phyloP scores from a whole-genome alignment of 2,888 invertebrate genomes.

The Drosophila prolongata region DNA sequence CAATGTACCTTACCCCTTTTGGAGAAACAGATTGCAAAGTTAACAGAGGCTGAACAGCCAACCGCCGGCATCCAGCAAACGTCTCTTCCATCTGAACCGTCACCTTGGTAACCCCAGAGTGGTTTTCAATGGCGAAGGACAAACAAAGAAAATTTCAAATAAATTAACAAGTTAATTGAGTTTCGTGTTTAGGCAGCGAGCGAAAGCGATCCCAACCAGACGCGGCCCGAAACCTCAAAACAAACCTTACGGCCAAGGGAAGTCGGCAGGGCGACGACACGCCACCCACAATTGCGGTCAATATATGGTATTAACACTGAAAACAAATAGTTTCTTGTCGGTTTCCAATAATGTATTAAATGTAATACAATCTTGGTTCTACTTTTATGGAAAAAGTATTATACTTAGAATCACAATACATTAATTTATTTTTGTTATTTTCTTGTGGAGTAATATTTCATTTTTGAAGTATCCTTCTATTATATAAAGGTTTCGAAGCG shows the following conservation, averaged over 20 bases:
- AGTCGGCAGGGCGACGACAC: not conserved
- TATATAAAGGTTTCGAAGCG: no score
- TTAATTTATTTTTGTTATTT: no score
- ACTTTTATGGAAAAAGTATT: no score
- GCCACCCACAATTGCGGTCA: constrained; percentile 1
- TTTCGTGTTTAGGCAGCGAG: constrained; percentile 59
- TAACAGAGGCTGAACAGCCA: not conserved
- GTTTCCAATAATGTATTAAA: no score
- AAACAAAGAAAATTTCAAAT: constrained; percentile 77
- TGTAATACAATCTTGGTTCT: no score
- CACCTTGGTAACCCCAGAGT: constrained; percentile 20
- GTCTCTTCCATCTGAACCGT: constrained; percentile 5
- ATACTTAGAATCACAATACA: no score
- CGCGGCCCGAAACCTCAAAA: constrained; percentile 6
- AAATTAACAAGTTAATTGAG: constrained; percentile 79
- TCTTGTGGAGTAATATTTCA: no score
- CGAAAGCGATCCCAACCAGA: constrained; percentile 27
- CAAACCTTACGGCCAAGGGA: constrained; percentile 18
- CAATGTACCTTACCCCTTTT: not conserved
- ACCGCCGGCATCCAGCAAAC: not conserved
- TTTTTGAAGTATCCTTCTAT: no score
- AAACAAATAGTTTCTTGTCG: not conserved
- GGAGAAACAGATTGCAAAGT: not conserved
- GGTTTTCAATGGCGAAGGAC: constrained; percentile 39
- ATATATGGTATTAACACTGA: constrained; percentile 2